Conservation (phyloP, 2,888 invertebrate genomes). For the Altica lythri region DNA sequence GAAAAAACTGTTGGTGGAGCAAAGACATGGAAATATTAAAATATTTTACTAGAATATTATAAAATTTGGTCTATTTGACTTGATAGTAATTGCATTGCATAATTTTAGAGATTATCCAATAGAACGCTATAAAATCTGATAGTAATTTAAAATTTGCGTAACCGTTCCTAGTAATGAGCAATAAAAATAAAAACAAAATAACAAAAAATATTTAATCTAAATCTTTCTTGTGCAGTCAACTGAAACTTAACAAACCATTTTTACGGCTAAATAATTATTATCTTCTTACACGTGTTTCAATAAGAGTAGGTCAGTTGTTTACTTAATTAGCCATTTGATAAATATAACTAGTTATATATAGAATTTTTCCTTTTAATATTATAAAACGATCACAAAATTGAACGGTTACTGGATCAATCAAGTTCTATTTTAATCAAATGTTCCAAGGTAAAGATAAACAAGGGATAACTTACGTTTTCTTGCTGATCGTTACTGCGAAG, state of each 20-base stretch:
- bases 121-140: constrained; percentile 10
- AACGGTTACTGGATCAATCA: neutral
- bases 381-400: neutral
- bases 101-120: no score
- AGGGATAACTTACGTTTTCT: no score
- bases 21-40: no score
- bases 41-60: no score
- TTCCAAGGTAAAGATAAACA: no score
- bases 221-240: constrained; percentile 13
- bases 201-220: constrained; percentile 3
- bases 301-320: constrained; percentile 14
- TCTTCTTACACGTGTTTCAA: constrained; percentile 10
- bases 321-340: neutral
- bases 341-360: neutral
- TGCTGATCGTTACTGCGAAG: no score
- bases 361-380: neutral
- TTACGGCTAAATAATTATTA: constrained; percentile 11
- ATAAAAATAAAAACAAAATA: constrained; percentile 7
- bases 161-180: constrained; percentile 10
- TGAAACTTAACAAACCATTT: constrained; percentile 13
- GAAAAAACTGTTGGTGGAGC: no score
- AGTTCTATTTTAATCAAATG: neutral
- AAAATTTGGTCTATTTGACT: no score
- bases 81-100: constrained; percentile 9
- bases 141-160: constrained; percentile 14